Conservation (phyloP, 2,888 invertebrate species). For the Netelia inedita region DNA sequence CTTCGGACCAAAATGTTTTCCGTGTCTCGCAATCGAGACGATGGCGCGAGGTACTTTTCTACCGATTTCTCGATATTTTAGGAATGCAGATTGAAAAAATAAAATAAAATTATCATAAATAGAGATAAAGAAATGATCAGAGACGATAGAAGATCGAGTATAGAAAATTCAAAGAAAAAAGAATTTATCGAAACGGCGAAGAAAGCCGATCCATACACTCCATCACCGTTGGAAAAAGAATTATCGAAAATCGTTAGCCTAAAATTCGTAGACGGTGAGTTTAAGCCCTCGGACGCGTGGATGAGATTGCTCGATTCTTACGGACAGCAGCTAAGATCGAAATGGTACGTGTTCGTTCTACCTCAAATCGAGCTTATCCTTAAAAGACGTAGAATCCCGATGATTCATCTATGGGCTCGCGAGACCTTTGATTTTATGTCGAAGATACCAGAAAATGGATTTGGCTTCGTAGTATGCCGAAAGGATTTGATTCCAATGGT, state of each 20-base stretch:
- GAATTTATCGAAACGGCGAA: constrained; percentile 59
- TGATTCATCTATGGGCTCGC: constrained; percentile 67
- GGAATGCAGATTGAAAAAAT: neutral
- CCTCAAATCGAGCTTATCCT: constrained; percentile 72
- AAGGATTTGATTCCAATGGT: constrained; percentile 68
- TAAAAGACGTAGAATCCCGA: constrained; percentile 62
- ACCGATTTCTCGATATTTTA: neutral
- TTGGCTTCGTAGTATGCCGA: constrained; percentile 59
- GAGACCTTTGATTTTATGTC: constrained; percentile 65
- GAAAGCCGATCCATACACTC: constrained; percentile 34
- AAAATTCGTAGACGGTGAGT: constrained; percentile 72
- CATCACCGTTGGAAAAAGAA: constrained; percentile 49
- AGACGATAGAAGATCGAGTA: constrained; percentile 30
- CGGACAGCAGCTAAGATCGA: constrained; percentile 71
- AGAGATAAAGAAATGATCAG: constrained; percentile 24
- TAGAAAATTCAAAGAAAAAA: constrained; percentile 36
- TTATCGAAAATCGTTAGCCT: constrained; percentile 60
- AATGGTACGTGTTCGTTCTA: constrained; percentile 70
- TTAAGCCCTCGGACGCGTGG: constrained; percentile 68
- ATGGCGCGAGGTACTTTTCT: constrained; percentile 49
- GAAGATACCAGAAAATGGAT: constrained; percentile 71
- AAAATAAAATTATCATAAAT: neutral
- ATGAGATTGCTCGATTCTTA: constrained; percentile 68
- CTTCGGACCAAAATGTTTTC: constrained; percentile 72
- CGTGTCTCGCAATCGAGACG: constrained; percentile 22